Evolutionary conservation across 2,797 vertebrate genomes (phyloP), one percentile per base, ranked within the genome.

Genomic region (Sebastes minor): DNA sequence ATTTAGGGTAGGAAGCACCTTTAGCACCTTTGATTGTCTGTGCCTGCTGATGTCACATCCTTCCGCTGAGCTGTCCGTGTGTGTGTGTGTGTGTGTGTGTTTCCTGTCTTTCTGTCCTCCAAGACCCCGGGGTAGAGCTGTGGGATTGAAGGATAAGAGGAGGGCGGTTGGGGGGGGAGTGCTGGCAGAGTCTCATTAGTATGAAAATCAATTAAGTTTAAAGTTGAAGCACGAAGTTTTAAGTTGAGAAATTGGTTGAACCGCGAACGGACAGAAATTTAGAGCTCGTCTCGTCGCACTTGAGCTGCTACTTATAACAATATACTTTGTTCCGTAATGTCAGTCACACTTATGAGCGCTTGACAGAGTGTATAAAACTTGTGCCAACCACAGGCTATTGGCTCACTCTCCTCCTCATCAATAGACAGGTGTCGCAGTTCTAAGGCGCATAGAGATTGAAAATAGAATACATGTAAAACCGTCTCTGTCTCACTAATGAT

Each of bases 21-120:
- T 97, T 96, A 96, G 70, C 96, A 97, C 96, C 96, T 97, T 97
- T 97, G 95, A 97, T 98, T 98, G 96, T 98, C 96, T 93, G 90
- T 92, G 95, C 93, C 95, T 96, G 93, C 95, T 97, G 96, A 97
- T 96, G 95, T 98, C 97, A 97, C 88, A 94, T 98, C 97, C 97
- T 97, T 97, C 96, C 96, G 92, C 93, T 92, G 91, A 65, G 46
- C 65, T 56, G 60, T 74, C 13, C 53, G 20, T 80, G 28, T 77
- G 55, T 46, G 56, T 63, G n/a, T 33, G 32, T 33, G 33, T 92
- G 91, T 95, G 91, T 95, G 95, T 95, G 94, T 95, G 95, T 95
- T 98, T 98, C 97, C 97, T 97, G 96, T 95, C 95, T 96, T 96
- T 96, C 96, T 97, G 93, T 97, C 95, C 72, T 86, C 52, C 28